Evolutionary conservation across 2,888 invertebrate genomes (phyloP), one percentile per base, ranked within the genome.

Genomic region (Sthenelais limicola): DNA sequence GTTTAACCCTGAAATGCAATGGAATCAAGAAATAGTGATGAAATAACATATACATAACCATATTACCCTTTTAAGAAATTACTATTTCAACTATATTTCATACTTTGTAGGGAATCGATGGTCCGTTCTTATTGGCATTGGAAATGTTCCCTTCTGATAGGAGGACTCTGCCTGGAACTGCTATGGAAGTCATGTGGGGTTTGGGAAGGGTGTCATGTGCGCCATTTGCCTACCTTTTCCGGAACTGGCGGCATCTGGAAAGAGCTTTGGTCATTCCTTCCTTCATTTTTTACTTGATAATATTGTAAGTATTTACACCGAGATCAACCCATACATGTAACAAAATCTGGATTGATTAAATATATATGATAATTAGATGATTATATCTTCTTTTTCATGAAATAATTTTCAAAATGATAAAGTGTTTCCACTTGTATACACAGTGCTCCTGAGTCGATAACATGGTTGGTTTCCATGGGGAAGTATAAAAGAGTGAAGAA

Each of bases 371-470:
- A n/a, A n/a, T n/a, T n/a, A n/a, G n/a, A n/a, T n/a, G n/a, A n/a
- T n/a, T n/a, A n/a, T n/a, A n/a, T n/a, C n/a, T n/a, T n/a, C n/a
- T n/a, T n/a, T n/a, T n/a, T n/a, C n/a, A n/a, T n/a, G n/a, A n/a
- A n/a, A n/a, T n/a, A n/a, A n/a, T n/a, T n/a, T n/a, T n/a, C n/a
- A n/a, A n/a, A n/a, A n/a, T n/a, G n/a, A n/a, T n/a, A n/a, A n/a
- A n/a, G n/a, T n/a, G n/a, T n/a, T n/a, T n/a, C n/a, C n/a, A n/a
- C 18, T 12, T 43, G 43, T 43, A 12, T 43, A 12, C 38, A 1
- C 62, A 62, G 62, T n/a, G 21, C 38, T 21, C 62, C 62, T 15
- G 62, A 62, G 62, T 62, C 62, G 4, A 38, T 62, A 9, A 38
- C 62, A 1, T 62, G 62, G 62, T 24, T 62, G 62, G 24, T 35